phyloP scores from a whole-genome alignment of 1,140 invertebrate species.

The Atta colombica region DNA sequence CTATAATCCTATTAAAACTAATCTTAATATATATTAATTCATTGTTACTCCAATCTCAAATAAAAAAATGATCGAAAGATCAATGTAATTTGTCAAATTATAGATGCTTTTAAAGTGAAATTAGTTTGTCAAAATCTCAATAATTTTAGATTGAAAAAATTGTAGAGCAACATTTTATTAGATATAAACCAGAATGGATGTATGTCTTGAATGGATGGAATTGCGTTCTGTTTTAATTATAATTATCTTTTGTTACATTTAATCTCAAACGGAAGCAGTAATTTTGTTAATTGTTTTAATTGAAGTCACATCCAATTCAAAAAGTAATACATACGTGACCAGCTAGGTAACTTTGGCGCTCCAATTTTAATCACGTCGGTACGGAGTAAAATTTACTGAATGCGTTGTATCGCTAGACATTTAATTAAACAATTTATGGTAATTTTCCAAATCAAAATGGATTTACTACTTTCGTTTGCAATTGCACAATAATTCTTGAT shows the following conservation, averaged over 20 bases:
- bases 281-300: slow-evolving; percentile 61
- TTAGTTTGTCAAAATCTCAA: too few species aligned
- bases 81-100: not conserved
- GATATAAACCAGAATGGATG: slow-evolving; percentile 6
- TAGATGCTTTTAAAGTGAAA: too few species aligned
- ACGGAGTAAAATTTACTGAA: slow-evolving; percentile 41
- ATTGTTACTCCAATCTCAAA: not conserved
- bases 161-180: slow-evolving; percentile 31
- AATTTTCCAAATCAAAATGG: slow-evolving; percentile 37
- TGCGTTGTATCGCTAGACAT: slow-evolving; percentile 32
- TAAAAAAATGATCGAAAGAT: not conserved
- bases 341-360: slow-evolving; percentile 21
- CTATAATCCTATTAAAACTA: too few species aligned
- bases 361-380: slow-evolving; percentile 48
- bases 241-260: slow-evolving; percentile 55
- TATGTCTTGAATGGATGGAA: slow-evolving; percentile 7
- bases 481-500: not conserved
- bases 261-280: slow-evolving; percentile 41
- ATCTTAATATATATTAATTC: not conserved
- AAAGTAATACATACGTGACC: slow-evolving; percentile 30
- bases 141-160: too few species aligned
- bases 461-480: too few species aligned
- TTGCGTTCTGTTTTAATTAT: slow-evolving; percentile 53
- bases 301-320: slow-evolving; percentile 52
- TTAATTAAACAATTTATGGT: slow-evolving; percentile 51